Evolutionary conservation across 2,888 invertebrate genomes (phyloP).

Genomic region (Machimus atricapillus): DNA sequence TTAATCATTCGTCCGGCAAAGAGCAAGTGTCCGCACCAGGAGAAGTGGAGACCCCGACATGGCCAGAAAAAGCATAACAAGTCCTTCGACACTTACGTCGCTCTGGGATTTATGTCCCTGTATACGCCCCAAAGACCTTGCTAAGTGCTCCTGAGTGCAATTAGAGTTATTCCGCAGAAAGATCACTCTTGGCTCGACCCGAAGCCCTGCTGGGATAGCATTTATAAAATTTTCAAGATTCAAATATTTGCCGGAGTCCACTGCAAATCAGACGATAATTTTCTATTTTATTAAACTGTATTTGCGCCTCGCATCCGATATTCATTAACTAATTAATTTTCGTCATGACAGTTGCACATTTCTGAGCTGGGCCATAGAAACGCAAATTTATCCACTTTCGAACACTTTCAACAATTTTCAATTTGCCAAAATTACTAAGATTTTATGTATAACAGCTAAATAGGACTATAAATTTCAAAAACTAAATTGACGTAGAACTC

Average conservation of each 20-base stretch:
- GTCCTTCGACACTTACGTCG: not conserved
- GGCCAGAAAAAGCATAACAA: not conserved
- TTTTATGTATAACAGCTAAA: too few species aligned
- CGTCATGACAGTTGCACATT: not conserved
- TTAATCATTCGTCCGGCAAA: constrained; percentile 41
- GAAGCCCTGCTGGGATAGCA: not conserved
- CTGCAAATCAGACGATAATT: not conserved
- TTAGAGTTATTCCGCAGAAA: not conserved
- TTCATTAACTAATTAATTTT: not conserved
- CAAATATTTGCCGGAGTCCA: not conserved
- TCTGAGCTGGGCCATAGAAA: too few species aligned
- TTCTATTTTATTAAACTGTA: not conserved
- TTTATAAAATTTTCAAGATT: not conserved
- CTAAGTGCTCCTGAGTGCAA: not conserved
- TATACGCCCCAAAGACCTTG: not conserved
- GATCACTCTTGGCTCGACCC: not conserved
- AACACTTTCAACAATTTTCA: too few species aligned
- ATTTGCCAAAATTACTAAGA: too few species aligned
- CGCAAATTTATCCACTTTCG: too few species aligned
- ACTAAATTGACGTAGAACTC: too few species aligned
- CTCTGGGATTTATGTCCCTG: not conserved
- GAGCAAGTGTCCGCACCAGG: constrained; percentile 4
- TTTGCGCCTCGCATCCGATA: not conserved
- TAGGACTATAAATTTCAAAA: too few species aligned
- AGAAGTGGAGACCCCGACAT: not conserved